Conservation (phyloP, 2,888 invertebrate species). For the Macropis europaea region DNA sequence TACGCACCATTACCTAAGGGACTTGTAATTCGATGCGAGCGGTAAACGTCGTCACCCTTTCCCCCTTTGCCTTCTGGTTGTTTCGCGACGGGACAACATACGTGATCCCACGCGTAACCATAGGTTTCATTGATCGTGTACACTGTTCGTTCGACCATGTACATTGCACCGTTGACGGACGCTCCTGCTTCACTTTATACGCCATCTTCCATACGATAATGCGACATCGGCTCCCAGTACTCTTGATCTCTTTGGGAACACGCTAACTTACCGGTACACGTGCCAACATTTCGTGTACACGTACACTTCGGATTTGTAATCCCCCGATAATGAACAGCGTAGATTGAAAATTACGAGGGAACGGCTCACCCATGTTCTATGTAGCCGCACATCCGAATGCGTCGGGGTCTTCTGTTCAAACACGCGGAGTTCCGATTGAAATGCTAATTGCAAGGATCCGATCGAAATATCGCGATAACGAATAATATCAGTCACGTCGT, state of each 20-base stretch:
- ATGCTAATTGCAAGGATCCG: not conserved
- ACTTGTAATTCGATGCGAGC: slow-evolving; percentile 69
- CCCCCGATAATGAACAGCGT: slow-evolving; percentile 19
- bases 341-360: slow-evolving; percentile 24
- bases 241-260: slow-evolving; percentile 32
- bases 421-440: not conserved
- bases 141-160: slow-evolving; percentile 36
- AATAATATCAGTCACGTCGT: not conserved
- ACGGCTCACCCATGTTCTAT: not conserved
- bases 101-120: slow-evolving; percentile 63
- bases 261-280: slow-evolving; percentile 25
- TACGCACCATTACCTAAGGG: slow-evolving; percentile 66
- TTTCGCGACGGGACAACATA: slow-evolving; percentile 51
- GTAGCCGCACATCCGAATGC: not conserved
- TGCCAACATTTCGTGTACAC: slow-evolving; percentile 5
- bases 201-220: slow-evolving; percentile 35
- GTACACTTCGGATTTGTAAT: slow-evolving; percentile 27
- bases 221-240: slow-evolving; percentile 6
- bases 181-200: slow-evolving; percentile 24
- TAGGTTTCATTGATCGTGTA: slow-evolving; percentile 62
- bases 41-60: slow-evolving; percentile 64
- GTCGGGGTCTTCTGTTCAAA: not conserved
- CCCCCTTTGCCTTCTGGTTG: slow-evolving; percentile 38
- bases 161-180: slow-evolving; percentile 47
- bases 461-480: not conserved